phyloP scores from a whole-genome alignment of 2,113 vertebrate species.

The Passer montanus region DNA sequence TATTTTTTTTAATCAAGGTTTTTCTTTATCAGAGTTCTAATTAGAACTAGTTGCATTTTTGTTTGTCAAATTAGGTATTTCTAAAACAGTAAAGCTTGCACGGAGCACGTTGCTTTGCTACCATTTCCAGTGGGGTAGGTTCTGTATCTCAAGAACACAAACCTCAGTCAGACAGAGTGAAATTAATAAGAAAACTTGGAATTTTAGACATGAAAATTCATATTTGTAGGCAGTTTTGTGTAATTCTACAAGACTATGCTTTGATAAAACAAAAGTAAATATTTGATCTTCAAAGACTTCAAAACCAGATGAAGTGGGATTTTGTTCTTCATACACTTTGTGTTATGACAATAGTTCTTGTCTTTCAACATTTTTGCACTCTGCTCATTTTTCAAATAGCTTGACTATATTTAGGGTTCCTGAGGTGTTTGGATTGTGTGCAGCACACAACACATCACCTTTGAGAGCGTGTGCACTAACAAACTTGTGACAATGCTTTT shows the following conservation, averaged over 20 bases:
- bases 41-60: background rate
- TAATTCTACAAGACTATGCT: background rate
- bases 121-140: background rate
- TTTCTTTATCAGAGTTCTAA: background rate
- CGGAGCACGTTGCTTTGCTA: background rate
- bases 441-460: background rate
- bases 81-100: background rate
- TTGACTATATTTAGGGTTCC: background rate
- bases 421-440: background rate
- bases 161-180: background rate
- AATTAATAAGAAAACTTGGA: background rate
- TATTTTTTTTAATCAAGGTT: background rate
- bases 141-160: background rate
- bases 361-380: background rate
- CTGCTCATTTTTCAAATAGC: background rate
- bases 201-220: background rate
- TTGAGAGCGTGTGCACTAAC: background rate
- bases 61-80: background rate
- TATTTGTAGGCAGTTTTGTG: background rate
- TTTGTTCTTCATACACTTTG: background rate
- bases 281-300: background rate
- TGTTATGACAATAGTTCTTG: background rate
- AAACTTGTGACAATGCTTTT: background rate
- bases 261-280: background rate
- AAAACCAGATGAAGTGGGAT: background rate